Percentiles rank a stretch among this genome's conserved stretches.
phyloP scores from a whole-genome alignment of 2,113 vertebrate genomes.

The Oryzias celebensis region DNA sequence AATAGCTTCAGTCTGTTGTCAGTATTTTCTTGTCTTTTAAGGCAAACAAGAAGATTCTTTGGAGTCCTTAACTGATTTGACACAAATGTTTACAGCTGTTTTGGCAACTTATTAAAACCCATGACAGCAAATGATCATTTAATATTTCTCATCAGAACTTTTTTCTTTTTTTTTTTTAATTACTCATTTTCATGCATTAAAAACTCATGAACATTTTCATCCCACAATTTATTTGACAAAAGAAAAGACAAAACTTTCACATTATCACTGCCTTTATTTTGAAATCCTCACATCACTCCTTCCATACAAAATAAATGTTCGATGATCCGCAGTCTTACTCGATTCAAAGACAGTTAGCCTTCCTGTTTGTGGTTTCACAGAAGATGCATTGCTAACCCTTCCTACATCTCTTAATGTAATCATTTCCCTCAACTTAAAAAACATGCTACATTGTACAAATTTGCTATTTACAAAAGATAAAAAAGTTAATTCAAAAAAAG shows the following conservation, averaged over 20 bases:
- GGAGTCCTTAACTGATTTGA: no score
- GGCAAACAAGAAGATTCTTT: no score
- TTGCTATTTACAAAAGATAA: constrained; percentile 70
- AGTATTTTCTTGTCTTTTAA: no score
- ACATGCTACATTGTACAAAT: constrained; percentile 54
- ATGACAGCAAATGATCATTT: no score
- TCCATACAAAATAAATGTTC: constrained; percentile 50
- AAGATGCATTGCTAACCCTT: constrained; percentile 45
- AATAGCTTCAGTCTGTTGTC: no score
- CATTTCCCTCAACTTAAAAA: constrained; percentile 60
- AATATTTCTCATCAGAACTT: no score
- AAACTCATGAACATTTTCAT: no score
- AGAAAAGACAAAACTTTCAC: background rate
- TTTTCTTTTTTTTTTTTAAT: no score
- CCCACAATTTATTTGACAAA: background rate
- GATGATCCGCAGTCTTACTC: constrained; percentile 35
- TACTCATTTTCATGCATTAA: no score
- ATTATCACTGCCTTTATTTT: constrained; percentile 56
- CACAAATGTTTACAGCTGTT: no score
- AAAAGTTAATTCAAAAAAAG: constrained; percentile 63
- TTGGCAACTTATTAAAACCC: no score
- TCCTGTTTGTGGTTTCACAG: constrained; percentile 9
- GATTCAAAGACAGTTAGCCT: constrained; percentile 30
- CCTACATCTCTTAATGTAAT: constrained; percentile 55
- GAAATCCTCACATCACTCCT: constrained; percentile 52